Conservation (phyloP, 2,113 vertebrate species). For the Panurus biarmicus region DNA sequence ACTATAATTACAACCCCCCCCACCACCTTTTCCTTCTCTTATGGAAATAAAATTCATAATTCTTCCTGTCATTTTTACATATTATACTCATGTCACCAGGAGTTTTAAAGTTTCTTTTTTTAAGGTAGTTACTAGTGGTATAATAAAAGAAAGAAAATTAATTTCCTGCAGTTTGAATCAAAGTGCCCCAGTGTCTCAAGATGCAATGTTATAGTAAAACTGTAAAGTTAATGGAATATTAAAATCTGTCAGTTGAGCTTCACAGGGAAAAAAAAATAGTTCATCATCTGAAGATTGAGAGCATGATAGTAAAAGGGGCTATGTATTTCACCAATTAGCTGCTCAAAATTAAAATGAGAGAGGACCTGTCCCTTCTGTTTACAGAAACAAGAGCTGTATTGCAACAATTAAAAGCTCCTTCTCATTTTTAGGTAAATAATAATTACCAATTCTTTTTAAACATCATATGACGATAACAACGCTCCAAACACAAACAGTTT, state of each 20-base stretch:
- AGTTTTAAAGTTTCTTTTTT: conserved; percentile 55
- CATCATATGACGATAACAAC: neutral
- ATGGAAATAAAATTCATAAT: conserved; percentile 60
- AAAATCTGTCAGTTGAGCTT: conserved; percentile 68
- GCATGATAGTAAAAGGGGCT: neutral
- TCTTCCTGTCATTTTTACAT: conserved; percentile 62
- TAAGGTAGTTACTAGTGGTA: conserved; percentile 42
- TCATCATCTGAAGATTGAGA: conserved; percentile 47
- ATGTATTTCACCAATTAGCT: conserved; percentile 53
- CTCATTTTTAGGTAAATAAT: conserved; percentile 53
- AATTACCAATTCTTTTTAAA: conserved; percentile 11
- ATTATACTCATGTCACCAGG: conserved; percentile 39
- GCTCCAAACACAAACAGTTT: conserved; percentile 40
- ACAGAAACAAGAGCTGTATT: neutral
- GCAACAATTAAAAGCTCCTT: neutral
- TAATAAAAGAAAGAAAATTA: conserved; percentile 71
- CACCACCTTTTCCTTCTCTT: conserved; percentile 17
- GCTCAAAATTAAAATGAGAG: conserved; percentile 19
- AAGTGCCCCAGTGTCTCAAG: conserved; percentile 54
- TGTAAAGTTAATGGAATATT: conserved; percentile 73
- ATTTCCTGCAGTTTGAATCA: conserved; percentile 68
- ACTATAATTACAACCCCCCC: conserved; percentile 34
- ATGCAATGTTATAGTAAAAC: conserved; percentile 53
- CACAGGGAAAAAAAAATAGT: conserved; percentile 57
- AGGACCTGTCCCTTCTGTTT: neutral